phyloP scores from a whole-genome alignment of 2,888 invertebrate species.

The Gandaritis pyraliata region DNA sequence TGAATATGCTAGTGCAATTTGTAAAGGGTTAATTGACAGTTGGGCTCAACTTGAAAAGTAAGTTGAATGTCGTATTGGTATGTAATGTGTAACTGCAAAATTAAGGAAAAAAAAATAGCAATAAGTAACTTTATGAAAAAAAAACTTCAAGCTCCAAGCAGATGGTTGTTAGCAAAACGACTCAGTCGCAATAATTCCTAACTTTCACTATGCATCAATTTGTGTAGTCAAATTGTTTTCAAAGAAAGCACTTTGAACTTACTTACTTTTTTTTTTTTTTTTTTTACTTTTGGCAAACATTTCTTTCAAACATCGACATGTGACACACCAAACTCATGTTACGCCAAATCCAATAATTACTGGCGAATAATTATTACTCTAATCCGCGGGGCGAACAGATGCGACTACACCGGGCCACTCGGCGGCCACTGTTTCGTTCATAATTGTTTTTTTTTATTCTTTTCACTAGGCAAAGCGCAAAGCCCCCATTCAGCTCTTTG shows the following conservation, averaged over 20 bases:
- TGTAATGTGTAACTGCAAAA: neutral
- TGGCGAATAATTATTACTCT: constrained; percentile 80
- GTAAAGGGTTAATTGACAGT: constrained; percentile 79
- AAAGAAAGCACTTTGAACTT: too few relatives aligned
- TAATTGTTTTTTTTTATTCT: constrained; percentile 75
- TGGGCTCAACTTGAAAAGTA: constrained; percentile 54
- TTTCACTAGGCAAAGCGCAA: constrained; percentile 64
- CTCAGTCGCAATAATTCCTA: too few relatives aligned
- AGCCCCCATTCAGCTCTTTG: constrained; percentile 77
- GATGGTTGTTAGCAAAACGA: too few relatives aligned
- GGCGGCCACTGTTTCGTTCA: constrained; percentile 81
- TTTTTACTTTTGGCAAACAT: too few relatives aligned
- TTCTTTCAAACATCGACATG: constrained; percentile 18
- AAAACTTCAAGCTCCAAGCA: too few relatives aligned
- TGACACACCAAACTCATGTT: constrained; percentile 30
- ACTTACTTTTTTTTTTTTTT: too few relatives aligned
- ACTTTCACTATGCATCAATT: too few relatives aligned
- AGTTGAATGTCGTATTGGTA: constrained; percentile 49
- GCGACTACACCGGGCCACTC: constrained; percentile 82
- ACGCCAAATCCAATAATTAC: constrained; percentile 79
- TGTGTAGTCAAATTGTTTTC: too few relatives aligned
- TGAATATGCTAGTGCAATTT: constrained; percentile 80
- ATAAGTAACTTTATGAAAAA: too few relatives aligned
- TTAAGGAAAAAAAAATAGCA: too few relatives aligned
- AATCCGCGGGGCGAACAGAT: constrained; percentile 81